Evolutionary conservation across 2,113 vertebrate species (phyloP).

Genomic region (Stigmatopora argus): DNA sequence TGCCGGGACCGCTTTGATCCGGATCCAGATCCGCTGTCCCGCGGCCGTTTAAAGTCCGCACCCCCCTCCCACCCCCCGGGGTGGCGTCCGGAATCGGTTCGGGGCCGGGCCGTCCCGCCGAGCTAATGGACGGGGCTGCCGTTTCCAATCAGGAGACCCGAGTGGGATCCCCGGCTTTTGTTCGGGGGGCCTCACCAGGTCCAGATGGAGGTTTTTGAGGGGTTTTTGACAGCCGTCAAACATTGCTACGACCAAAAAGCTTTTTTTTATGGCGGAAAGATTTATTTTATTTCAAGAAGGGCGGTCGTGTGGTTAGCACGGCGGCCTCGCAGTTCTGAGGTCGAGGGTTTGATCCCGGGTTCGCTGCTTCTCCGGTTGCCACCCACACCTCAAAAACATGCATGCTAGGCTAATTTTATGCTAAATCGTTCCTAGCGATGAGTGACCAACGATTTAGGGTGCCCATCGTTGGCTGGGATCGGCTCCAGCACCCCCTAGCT

Average conservation of each 20-base stretch:
- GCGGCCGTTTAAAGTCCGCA: conserved; percentile 16
- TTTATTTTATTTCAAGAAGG: too few relatives aligned
- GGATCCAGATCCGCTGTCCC: conserved; percentile 35
- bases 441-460: too few relatives aligned
- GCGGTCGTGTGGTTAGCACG: too few relatives aligned
- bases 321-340: too few relatives aligned
- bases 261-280: too few relatives aligned
- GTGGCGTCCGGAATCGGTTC: conserved; percentile 44
- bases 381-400: too few relatives aligned
- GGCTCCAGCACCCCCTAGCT: background rate
- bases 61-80: conserved; percentile 32
- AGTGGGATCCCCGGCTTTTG: conserved; percentile 36
- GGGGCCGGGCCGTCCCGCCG: conserved; percentile 51
- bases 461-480: too few relatives aligned
- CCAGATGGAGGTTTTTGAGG: conserved; percentile 24
- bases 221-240: conserved; percentile 23
- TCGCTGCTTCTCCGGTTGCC: too few relatives aligned
- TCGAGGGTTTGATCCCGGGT: too few relatives aligned
- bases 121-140: conserved; percentile 63
- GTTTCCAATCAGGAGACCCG: conserved; percentile 54
- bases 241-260: background rate
- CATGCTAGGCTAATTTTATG: too few relatives aligned
- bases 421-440: too few relatives aligned
- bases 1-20: conserved; percentile 55
- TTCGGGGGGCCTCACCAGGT: conserved; percentile 27